phyloP scores from a whole-genome alignment of 2,113 vertebrate genomes.

The Sinocyclocheilus maitianheensis region DNA sequence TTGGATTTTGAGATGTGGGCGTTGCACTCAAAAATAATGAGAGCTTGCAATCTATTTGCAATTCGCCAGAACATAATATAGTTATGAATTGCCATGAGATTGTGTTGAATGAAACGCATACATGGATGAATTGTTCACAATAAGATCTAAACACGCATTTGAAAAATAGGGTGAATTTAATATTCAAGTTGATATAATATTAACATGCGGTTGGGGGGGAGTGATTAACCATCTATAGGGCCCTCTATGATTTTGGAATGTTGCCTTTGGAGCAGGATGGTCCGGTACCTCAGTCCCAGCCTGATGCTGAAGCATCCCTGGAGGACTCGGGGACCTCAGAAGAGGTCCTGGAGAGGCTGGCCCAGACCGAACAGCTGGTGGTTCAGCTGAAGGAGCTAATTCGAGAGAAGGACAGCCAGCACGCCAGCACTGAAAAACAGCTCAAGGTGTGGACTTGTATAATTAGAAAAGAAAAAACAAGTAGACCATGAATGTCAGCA shows the following conservation, averaged over 20 bases:
- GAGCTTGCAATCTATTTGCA: too few species aligned
- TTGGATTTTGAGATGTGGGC: too few species aligned
- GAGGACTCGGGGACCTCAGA: slow-evolving; percentile 67
- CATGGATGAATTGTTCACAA: background rate
- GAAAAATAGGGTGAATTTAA: background rate
- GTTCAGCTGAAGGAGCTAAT: slow-evolving; percentile 87
- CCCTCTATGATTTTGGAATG: background rate
- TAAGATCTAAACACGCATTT: background rate
- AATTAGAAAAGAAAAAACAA: background rate
- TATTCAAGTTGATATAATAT: background rate
- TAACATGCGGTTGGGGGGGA: background rate
- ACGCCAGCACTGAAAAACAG: slow-evolving; percentile 77
- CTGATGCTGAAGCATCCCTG: slow-evolving; percentile 54
- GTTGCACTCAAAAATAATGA: too few species aligned
- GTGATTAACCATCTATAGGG: background rate
- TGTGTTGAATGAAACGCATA: background rate
- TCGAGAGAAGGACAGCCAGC: slow-evolving; percentile 83
- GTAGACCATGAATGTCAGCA: background rate
- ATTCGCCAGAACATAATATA: background rate
- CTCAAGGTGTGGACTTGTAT: slow-evolving; percentile 76
- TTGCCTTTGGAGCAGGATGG: slow-evolving; percentile 65
- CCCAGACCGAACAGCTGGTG: slow-evolving; percentile 85
- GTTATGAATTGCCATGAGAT: background rate
- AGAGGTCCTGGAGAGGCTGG: slow-evolving; percentile 81
- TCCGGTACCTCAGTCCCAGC: slow-evolving; percentile 65